Conservation (phyloP, 92 coral and sea anemone genomes). For the Palythoa caribaeorum region DNA sequence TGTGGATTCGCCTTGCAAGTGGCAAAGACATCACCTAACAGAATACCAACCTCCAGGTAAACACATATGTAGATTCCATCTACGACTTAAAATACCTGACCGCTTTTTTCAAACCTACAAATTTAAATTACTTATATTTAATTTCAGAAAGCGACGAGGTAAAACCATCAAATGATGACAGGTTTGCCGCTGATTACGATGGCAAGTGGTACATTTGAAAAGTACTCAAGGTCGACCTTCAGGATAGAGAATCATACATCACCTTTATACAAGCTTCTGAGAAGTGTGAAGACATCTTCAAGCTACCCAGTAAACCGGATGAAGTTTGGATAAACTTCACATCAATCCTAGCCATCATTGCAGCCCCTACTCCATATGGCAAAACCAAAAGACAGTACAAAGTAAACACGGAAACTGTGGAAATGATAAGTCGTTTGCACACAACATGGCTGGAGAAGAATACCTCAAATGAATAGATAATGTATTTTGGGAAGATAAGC, state of each 20-base stretch:
- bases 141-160: slow-evolving; percentile 2
- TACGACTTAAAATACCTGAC: background rate
- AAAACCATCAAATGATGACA: slow-evolving; percentile 8
- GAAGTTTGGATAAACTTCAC: slow-evolving; percentile 28
- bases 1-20: slow-evolving; percentile 14
- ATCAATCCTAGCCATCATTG: slow-evolving; percentile 37
- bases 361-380: slow-evolving; percentile 30
- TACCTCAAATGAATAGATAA: background rate
- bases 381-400: slow-evolving; percentile 25
- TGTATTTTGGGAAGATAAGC: slow-evolving; percentile 4
- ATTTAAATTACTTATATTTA: background rate
- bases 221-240: slow-evolving; percentile 14
- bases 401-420: slow-evolving; percentile 20
- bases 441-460: slow-evolving; percentile 31
- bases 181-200: slow-evolving; percentile 15
- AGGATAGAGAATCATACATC: slow-evolving; percentile 7
- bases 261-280: slow-evolving; percentile 15
- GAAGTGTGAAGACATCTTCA: slow-evolving; percentile 1
- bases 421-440: slow-evolving; percentile 1
- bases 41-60: slow-evolving; percentile 7
- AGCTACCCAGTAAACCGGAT: slow-evolving; percentile 24
- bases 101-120: background rate
- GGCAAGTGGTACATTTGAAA: slow-evolving; percentile 31
- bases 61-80: background rate
- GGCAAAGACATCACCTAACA: slow-evolving; percentile 7